phyloP scores from a whole-genome alignment of 2,113 vertebrate species.

The Lagenorhynchus albirostris region DNA sequence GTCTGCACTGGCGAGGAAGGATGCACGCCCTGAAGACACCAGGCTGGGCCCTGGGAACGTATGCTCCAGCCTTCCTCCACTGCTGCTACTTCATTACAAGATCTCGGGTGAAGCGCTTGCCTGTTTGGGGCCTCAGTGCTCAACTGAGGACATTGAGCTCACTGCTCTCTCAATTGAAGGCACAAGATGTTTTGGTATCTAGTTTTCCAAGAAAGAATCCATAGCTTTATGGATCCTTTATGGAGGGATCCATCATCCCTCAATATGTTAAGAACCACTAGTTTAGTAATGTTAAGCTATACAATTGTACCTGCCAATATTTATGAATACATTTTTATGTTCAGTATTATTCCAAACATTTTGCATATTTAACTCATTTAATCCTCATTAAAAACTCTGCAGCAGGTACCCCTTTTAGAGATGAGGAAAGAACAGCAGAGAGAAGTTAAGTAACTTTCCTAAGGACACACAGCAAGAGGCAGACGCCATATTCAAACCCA shows the following conservation, averaged over 20 bases:
- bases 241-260: too few species aligned
- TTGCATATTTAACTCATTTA: background rate
- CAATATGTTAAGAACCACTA: background rate
- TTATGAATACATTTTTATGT: background rate
- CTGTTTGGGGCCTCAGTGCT: background rate
- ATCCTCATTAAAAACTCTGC: background rate
- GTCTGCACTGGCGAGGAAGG: too few species aligned
- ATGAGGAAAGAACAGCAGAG: background rate
- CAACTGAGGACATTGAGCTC: background rate
- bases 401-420: background rate
- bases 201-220: background rate
- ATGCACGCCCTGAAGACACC: background rate
- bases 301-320: background rate
- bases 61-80: too few species aligned
- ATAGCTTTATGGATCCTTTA: background rate
- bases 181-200: background rate
- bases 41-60: background rate
- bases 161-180: background rate
- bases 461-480: background rate
- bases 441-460: background rate
- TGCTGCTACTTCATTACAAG: background rate
- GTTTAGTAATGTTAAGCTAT: background rate
- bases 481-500: background rate
- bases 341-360: background rate
- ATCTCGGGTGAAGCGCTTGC: background rate